A percentile compares a stretch with the other conserved stretches of the same genome.
phyloP scores from a whole-genome alignment of 2,888 invertebrate genomes.

The Perizoma flavofasciatum region DNA sequence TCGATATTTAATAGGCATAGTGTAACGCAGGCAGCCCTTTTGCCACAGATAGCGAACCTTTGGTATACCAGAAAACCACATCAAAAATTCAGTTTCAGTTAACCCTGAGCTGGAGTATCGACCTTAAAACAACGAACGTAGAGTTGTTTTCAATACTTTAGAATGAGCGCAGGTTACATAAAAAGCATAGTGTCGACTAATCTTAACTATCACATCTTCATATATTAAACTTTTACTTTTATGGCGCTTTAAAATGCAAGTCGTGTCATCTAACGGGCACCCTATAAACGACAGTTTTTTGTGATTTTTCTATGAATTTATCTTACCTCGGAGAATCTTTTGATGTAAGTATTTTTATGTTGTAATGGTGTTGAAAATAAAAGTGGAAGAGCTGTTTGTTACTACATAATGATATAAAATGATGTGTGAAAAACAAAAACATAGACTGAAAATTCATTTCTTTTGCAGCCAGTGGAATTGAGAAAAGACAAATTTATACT shows the following conservation, averaged over 20 bases:
- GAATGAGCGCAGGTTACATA: constrained; percentile 74
- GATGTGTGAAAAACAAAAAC: too few species aligned
- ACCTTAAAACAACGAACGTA: constrained; percentile 30
- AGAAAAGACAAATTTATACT: too few species aligned
- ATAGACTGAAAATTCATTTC: too few species aligned
- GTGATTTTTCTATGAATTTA: constrained; percentile 41
- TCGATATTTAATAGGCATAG: constrained; percentile 79
- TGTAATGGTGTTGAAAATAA: too few species aligned
- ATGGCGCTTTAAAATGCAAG: constrained; percentile 72
- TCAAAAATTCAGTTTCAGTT: constrained; percentile 63
- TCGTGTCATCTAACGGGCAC: constrained; percentile 68
- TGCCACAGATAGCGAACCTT: constrained; percentile 46
- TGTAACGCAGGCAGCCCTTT: constrained; percentile 73
- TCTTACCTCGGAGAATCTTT: constrained; percentile 18
- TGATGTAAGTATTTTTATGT: constrained; percentile 21
- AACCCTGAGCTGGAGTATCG: not conserved
- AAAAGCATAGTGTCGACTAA: constrained; percentile 63
- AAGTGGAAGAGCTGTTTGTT: too few species aligned
- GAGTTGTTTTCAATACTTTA: constrained; percentile 40
- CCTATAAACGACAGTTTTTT: constrained; percentile 44
- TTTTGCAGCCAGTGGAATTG: too few species aligned
- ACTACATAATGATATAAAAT: too few species aligned
- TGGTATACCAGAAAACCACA: constrained; percentile 76
- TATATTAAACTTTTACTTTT: constrained; percentile 81
- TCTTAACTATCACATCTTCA: constrained; percentile 76